Base-by-base conservation (phyloP, 2,888 invertebrate genomes). In the Julus scandinavius region DNA sequence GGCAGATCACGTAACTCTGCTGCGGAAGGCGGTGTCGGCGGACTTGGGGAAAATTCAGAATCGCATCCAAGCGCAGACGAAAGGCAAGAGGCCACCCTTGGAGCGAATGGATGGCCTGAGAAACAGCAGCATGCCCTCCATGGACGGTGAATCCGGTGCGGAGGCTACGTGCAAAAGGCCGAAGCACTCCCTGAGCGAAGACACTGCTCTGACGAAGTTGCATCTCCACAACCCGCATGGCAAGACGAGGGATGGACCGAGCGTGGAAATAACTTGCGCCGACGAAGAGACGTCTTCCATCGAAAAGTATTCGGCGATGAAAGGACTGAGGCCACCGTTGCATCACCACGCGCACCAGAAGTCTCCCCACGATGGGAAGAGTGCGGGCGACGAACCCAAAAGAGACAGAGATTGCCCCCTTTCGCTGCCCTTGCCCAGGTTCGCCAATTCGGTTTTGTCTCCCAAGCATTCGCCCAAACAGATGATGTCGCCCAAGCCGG, bases 361-460 rank as follows among this genome's bases (percentile, higher is more conserved):
- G 54, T 58, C 87, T 11, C 87, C 87, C n/a, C 41, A 41, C 11
- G 87, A 87, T 11, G 63, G 58, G 9, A 87, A 87, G 54, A 20
- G 87, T 15, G n/a, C 85, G 45, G 84, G 85, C 20, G 89, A 88
- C 29, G 89, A 89, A 49, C 88, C 29, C 49, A 83, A 88, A 17
- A 83, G 88, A 41, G 89, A 89, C 50, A 58, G 87, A 92, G 94
- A 92, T 89, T 94, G 95, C 17, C 96, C 97, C 54, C 94, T 97
- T 92, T 95, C 96, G 91, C 93, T 98, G 91, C 97, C 98, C 40
- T 93, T 98, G 91, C 98, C 98, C 80, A 95, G 96, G 93, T 98
- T 98, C 92, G 98, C 97, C 29, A 88, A 87, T 50, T 87, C 88
- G 5, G 87, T 89, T 11, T 86, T 90, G 58, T 91, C 91, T 41